These are phyloP conservation scores for Discoglossus pictus DNA, from an alignment of 2,797 vertebrate species.

Conservation along the genomic window DNA sequence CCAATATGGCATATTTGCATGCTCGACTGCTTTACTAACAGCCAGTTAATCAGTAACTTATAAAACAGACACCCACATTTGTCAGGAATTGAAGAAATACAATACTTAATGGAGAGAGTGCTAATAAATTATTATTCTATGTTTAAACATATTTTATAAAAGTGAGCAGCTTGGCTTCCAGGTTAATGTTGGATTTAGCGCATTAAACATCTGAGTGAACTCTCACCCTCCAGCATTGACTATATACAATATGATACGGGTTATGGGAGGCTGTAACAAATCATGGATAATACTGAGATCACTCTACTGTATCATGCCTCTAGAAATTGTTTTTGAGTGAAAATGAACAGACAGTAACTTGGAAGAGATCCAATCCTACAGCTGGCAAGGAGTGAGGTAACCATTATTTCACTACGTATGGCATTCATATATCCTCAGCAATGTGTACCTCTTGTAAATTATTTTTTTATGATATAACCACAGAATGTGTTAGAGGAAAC, in stretches of 20 bases:
- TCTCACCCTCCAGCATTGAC: conserved; percentile 18
- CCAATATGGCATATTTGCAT: too few species aligned
- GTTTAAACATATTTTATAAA: conserved; percentile 27
- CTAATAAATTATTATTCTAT: conserved; percentile 43
- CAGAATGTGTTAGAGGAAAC: conserved; percentile 63
- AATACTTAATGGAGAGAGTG: conserved; percentile 13
- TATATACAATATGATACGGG: conserved; percentile 2
- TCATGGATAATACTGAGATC: conserved; percentile 18
- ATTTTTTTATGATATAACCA: conserved; percentile 61
- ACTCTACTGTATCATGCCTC: conserved; percentile 1
- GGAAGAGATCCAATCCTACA: conserved; percentile 17
- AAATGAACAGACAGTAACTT: conserved; percentile 11
- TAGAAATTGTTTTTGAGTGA: neutral
- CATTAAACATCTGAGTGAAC: conserved; percentile 1
- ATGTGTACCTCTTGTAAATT: conserved; percentile 53
- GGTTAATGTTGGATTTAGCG: conserved; percentile 25
- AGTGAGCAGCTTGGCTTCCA: conserved; percentile 27
- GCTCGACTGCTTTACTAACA: too few species aligned
- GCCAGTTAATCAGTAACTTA: too few species aligned
- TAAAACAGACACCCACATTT: conserved; percentile 5
- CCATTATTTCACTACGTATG: conserved; percentile 45
- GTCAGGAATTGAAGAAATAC: neutral
- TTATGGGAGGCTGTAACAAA: neutral
- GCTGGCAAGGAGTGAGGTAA: conserved; percentile 40
- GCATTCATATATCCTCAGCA: conserved; percentile 52